phyloP scores from a whole-genome alignment of 2,797 vertebrate species.

The Gallinago nigripennis region DNA sequence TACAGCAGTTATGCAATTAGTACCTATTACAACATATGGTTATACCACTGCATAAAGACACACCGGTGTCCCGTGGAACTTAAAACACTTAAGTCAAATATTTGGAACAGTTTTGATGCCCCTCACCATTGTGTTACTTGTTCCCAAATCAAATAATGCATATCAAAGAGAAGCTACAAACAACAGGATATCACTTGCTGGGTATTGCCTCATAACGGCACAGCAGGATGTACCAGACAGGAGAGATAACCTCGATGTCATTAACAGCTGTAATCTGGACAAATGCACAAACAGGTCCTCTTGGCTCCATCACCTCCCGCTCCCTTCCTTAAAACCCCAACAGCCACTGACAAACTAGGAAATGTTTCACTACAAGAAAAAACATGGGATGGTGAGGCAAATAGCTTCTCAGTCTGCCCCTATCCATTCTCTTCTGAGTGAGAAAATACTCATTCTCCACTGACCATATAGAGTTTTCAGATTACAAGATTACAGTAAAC shows the following conservation, averaged over 20 bases:
- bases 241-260: slow-evolving; percentile 34
- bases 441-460: neutral
- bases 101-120: neutral
- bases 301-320: neutral
- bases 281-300: slow-evolving; percentile 21
- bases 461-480: neutral
- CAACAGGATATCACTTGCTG: slow-evolving; percentile 42
- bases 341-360: neutral
- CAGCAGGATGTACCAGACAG: slow-evolving; percentile 39
- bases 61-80: neutral
- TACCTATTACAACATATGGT: neutral
- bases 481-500: neutral
- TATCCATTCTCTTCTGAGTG: neutral
- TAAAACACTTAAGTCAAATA: neutral
- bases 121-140: neutral
- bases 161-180: slow-evolving; percentile 48
- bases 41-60: neutral
- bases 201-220: neutral
- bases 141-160: slow-evolving; percentile 13
- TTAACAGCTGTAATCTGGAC: neutral
- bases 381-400: neutral
- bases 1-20: neutral
- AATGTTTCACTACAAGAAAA: neutral
- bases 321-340: neutral
- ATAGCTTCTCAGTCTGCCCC: neutral